Conservation (phyloP, 2,888 invertebrate genomes). For the Pammene fasciana region DNA sequence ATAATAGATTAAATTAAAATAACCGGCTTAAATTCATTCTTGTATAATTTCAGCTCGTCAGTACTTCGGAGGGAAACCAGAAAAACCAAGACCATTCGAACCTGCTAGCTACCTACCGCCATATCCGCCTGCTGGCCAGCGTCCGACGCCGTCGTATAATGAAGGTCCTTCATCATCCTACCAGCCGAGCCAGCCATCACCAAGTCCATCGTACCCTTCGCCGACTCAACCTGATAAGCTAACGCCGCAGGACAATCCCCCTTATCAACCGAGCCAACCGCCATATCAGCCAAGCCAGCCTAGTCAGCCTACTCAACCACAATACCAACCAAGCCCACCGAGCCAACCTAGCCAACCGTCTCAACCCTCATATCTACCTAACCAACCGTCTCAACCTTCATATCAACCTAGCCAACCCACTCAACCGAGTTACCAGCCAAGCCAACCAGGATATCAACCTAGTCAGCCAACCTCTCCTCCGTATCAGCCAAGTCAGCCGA, state of each 20-base stretch:
- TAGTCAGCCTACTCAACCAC: constrained; percentile 54
- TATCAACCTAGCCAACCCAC: constrained; percentile 52
- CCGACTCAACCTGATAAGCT: constrained; percentile 51
- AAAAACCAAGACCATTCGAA: constrained; percentile 88
- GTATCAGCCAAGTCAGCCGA: constrained; percentile 52
- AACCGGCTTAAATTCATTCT: neutral
- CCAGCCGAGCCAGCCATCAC: constrained; percentile 53
- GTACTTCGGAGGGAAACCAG: constrained; percentile 85
- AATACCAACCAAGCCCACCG: constrained; percentile 58
- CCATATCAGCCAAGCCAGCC: constrained; percentile 45
- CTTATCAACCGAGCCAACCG: constrained; percentile 50
- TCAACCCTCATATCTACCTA: constrained; percentile 47
- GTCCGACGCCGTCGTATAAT: constrained; percentile 71
- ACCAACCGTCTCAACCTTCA: constrained; percentile 46
- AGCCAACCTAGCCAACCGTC: constrained; percentile 47
- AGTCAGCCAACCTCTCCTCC: constrained; percentile 48
- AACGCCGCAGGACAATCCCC: constrained; percentile 50
- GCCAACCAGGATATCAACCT: constrained; percentile 49
- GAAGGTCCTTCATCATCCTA: constrained; percentile 66
- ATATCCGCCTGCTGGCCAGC: constrained; percentile 70
- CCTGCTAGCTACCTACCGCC: constrained; percentile 73
- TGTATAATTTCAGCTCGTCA: constrained; percentile 84
- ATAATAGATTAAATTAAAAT: neutral
- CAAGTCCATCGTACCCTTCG: constrained; percentile 48
- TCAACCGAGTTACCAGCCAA: constrained; percentile 58